A percentile compares a stretch with the other conserved stretches of the same genome.
phyloP scores from a whole-genome alignment of 2,113 vertebrate species.

The Ursus arctos region DNA sequence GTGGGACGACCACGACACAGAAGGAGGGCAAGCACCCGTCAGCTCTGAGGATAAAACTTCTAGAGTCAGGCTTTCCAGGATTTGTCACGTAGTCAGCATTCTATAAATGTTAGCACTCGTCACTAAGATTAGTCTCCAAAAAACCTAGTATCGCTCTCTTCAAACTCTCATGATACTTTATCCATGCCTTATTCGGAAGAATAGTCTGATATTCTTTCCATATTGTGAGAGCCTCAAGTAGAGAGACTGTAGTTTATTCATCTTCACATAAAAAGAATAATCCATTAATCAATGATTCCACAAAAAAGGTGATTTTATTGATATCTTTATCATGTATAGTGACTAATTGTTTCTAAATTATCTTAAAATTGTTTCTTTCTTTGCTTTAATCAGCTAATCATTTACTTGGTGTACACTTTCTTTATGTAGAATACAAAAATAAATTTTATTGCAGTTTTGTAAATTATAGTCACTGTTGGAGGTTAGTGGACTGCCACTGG shows the following conservation, averaged over 20 bases:
- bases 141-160: not conserved
- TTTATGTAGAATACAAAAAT: constrained; percentile 50
- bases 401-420: constrained; percentile 15
- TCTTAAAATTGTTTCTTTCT: not conserved
- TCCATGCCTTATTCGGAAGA: not conserved
- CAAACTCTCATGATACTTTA: not conserved
- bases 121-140: not conserved
- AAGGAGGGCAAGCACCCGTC: not conserved
- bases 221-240: not conserved
- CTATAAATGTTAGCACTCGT: not conserved
- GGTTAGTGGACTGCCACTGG: not conserved
- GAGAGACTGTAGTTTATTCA: constrained; percentile 2
- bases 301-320: constrained; percentile 45
- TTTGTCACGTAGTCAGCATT: not conserved
- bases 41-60: not conserved
- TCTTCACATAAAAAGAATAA: constrained; percentile 22
- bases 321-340: constrained; percentile 26
- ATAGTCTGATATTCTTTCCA: not conserved
- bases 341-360: constrained; percentile 48
- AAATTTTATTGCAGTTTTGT: constrained; percentile 50
- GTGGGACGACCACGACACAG: not conserved
- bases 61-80: not conserved
- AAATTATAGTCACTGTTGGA: constrained; percentile 50
- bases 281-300: not conserved
- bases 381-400: constrained; percentile 45